Conservation (phyloP, 2,797 vertebrate genomes). For the Pseudopleuronectes americanus region DNA sequence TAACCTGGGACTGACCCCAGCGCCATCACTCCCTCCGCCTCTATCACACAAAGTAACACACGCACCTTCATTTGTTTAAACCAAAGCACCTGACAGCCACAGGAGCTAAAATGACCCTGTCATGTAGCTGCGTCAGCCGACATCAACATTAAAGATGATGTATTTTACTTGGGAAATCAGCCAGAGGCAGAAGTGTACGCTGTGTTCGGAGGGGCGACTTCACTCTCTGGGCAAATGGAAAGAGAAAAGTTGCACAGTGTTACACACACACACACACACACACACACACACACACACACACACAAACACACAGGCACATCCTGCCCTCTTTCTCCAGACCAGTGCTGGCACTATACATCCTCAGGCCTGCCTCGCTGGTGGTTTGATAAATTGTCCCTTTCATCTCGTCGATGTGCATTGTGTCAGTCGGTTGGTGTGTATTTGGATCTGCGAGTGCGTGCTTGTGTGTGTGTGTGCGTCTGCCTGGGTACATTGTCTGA, state of each 20-base stretch:
- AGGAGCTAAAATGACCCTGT: constrained; percentile 11
- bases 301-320: constrained; percentile 53
- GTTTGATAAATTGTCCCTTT: constrained; percentile 83
- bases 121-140: constrained; percentile 6
- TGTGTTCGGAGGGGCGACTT: constrained; percentile 19
- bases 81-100: constrained; percentile 41
- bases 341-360: constrained; percentile 73
- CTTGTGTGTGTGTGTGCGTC: constrained; percentile 17
- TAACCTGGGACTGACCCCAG: constrained; percentile 30
- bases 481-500: constrained; percentile 72
- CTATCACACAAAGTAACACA: constrained; percentile 27
- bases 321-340: constrained; percentile 66
- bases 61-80: constrained; percentile 24
- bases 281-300: constrained; percentile 23
- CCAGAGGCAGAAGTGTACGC: constrained; percentile 37
- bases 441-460: constrained; percentile 47
- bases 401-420: constrained; percentile 79
- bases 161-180: constrained; percentile 38
- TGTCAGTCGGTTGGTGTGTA: constrained; percentile 68
- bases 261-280: constrained; percentile 29
- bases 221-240: constrained; percentile 24
- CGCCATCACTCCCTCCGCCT: constrained; percentile 14
- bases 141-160: constrained; percentile 29
- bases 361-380: constrained; percentile 71
- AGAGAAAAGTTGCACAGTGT: constrained; percentile 28